Evolutionary conservation across 2,888 invertebrate species (phyloP), one percentile per base, ranked within the genome.

Genomic region (Atrina japonica): DNA sequence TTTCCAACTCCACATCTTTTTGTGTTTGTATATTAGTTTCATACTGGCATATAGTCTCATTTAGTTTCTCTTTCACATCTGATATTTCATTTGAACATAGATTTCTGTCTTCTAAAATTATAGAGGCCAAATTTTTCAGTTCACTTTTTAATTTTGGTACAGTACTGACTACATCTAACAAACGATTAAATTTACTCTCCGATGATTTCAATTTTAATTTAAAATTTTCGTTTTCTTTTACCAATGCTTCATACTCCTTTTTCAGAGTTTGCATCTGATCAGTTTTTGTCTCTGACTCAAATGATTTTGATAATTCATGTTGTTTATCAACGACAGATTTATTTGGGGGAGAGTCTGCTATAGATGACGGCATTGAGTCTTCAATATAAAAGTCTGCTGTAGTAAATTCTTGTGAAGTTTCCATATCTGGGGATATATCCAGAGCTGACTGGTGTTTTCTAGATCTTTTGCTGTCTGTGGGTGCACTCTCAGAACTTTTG

Each of bases 311-410:
- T 14, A 41, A n/a, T 16, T 50, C 52, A 35, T 41, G 49, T 35
- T 91, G 80, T 91, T 92, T 77, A 91, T 92, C 82, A 91, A 86
- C 89, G 92, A 35, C 35, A 35, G 35, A 35, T 91, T 88, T 84
- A 87, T 80, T 81, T 40, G 86, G 79, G 18, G 89, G 84, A n/a
- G 86, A 85, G 63, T 88, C 94, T 86, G 94, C 94, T 91, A 95
- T 93, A 90, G 95, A 96, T 87, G 95, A 95, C 71, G 96, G 95
- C 92, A 96, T 93, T 77, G 96, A 96, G 91, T 96, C 96, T 89
- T 96, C 96, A 91, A 96, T 95, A 93, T 95, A 96, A 93, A 94
- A 95, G 90, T 96, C 95, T 58, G 95, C 95, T 88, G 93, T 94
- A 86, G 94, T 93, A 91, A 95, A 96, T 91, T 95, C 95, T 66